Conservation (phyloP, 2,797 vertebrate genomes). For the Lateolabrax maculatus region DNA sequence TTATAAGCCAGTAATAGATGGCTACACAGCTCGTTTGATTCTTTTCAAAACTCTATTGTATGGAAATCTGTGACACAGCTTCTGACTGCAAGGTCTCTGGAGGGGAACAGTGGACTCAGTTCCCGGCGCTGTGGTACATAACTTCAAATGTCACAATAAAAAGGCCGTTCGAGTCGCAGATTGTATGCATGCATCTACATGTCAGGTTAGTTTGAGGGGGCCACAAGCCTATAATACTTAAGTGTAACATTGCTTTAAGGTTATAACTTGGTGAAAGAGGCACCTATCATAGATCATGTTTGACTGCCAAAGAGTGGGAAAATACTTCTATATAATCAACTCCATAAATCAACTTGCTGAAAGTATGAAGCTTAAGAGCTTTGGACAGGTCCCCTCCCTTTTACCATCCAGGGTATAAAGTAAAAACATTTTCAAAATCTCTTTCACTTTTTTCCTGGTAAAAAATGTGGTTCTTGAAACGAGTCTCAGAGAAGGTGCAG, state of each 20-base stretch:
- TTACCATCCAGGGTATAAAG: conserved; percentile 47
- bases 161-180: conserved; percentile 41
- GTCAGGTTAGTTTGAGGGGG: conserved; percentile 50
- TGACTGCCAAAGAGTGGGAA: conserved; percentile 56
- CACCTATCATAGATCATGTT: conserved; percentile 71
- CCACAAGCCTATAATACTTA: conserved; percentile 46
- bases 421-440: conserved; percentile 63
- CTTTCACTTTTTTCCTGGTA: conserved; percentile 45
- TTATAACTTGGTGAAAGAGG: conserved; percentile 59
- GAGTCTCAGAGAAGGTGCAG: conserved; percentile 58
- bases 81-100: conserved; percentile 51
- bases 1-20: conserved; percentile 67
- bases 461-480: conserved; percentile 67
- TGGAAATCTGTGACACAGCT: conserved; percentile 69
- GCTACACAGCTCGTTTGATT: conserved; percentile 63
- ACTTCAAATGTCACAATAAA: conserved; percentile 63
- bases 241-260: conserved; percentile 57
- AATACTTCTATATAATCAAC: conserved; percentile 73
- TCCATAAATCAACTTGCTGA: conserved; percentile 76
- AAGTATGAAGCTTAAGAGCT: conserved; percentile 62
- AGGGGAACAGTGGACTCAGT: conserved; percentile 44
- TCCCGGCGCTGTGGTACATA: conserved; percentile 27
- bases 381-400: conserved; percentile 44
- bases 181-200: conserved; percentile 62
- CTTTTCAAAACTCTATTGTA: conserved; percentile 69